Percentiles rank a stretch among this genome's conserved stretches.
Evolutionary conservation across 2,113 vertebrate species (phyloP).

Genomic region (Nansenia antarctica): DNA sequence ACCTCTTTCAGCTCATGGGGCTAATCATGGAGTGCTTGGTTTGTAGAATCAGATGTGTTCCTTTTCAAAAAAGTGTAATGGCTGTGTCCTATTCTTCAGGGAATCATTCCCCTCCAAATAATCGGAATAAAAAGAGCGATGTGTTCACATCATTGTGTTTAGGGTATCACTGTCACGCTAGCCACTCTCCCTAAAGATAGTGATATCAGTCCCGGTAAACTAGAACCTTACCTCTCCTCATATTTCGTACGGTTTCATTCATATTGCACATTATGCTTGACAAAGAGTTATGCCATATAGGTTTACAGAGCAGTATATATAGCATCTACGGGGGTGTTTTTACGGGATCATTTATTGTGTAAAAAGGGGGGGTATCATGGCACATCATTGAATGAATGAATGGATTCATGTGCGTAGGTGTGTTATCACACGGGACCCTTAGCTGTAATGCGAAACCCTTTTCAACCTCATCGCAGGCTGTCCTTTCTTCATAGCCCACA

Average conservation of each 20-base stretch:
- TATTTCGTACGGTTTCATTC: neutral
- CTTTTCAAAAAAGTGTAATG: too few relatives aligned
- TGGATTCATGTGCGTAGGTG: neutral
- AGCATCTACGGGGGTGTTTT: neutral
- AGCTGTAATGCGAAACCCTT: neutral
- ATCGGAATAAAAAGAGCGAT: too few relatives aligned
- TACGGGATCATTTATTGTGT: neutral
- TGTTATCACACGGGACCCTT: neutral
- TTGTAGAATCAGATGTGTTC: too few relatives aligned
- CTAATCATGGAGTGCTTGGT: too few relatives aligned
- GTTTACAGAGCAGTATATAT: neutral
- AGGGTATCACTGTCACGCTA: neutral
- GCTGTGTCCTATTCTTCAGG: too few relatives aligned
- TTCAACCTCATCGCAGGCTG: neutral
- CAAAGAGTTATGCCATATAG: neutral
- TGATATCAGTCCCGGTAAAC: neutral
- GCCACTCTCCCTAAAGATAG: neutral
- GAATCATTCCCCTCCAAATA: too few relatives aligned
- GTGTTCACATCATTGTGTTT: constrained; percentile 4
- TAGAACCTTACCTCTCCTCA: neutral
- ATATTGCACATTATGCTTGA: neutral
- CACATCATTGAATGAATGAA: neutral
- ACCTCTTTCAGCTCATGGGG: neutral
- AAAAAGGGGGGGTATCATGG: neutral
- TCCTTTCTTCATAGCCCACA: neutral